Conservation (phyloP, 2,797 vertebrate genomes). For the Chelon labrosus region DNA sequence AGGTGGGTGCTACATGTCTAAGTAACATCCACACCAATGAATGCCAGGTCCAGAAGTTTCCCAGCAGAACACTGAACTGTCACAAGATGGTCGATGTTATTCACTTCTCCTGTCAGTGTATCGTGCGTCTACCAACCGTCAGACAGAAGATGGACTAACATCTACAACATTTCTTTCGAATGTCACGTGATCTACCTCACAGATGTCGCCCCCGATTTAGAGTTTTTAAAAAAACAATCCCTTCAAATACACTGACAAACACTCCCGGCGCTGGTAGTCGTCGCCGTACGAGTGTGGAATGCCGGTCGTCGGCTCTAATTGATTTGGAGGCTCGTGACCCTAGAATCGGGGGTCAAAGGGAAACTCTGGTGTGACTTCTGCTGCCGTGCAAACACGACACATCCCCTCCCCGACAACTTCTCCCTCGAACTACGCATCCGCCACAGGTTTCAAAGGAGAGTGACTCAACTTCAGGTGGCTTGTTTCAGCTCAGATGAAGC, state of each 20-base stretch:
- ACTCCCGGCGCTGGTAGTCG: conserved; percentile 13
- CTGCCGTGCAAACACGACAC: conserved; percentile 37
- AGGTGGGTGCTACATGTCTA: too few relatives aligned
- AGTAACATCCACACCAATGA: too few relatives aligned
- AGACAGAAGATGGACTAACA: too few relatives aligned
- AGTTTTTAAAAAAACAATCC: background rate
- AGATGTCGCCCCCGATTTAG: too few relatives aligned
- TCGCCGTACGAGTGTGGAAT: conserved; percentile 63
- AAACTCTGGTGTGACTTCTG: conserved; percentile 34
- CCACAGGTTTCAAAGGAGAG: conserved; percentile 49
- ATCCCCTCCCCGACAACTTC: conserved; percentile 27
- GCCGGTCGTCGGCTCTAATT: conserved; percentile 62
- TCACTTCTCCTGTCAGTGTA: too few relatives aligned
- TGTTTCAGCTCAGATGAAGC: conserved; percentile 44
- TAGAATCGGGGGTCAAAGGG: conserved; percentile 53
- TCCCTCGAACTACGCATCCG: conserved; percentile 34
- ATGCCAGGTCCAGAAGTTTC: too few relatives aligned
- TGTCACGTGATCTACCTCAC: too few relatives aligned
- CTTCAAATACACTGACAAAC: background rate
- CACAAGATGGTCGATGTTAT: too few relatives aligned
- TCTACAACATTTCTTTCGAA: too few relatives aligned
- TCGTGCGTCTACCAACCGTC: too few relatives aligned
- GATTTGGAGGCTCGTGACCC: conserved; percentile 48
- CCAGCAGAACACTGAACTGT: too few relatives aligned
- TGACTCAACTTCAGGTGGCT: conserved; percentile 59